These are phyloP conservation scores for Camponotus floridanus DNA, from an alignment of 1,140 invertebrate species.

Conservation along the genomic window DNA sequence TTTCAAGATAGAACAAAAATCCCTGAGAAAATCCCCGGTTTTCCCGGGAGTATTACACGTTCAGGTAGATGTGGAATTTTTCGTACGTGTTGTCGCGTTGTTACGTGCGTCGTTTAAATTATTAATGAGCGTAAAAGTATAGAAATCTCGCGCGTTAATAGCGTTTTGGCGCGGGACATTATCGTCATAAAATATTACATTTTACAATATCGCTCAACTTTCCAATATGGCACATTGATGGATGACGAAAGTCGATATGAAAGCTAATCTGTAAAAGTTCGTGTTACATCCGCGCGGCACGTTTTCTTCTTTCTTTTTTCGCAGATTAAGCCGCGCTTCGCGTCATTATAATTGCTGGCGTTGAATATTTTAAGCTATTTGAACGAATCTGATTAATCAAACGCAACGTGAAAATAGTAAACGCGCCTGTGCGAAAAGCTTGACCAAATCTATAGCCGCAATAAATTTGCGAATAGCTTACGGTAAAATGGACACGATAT, in stretches of 20 bases:
- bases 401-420: slow-evolving; percentile 24
- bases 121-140: not conserved
- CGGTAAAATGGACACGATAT: slow-evolving; percentile 49
- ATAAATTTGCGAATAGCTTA: slow-evolving; percentile 52
- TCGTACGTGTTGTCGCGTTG: not conserved
- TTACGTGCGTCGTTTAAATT: not conserved
- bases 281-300: not conserved
- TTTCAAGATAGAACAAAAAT: too few species aligned
- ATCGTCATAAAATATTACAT: slow-evolving; percentile 17
- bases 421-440: slow-evolving; percentile 39
- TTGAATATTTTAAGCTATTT: not conserved
- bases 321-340: not conserved
- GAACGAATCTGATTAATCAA: slow-evolving; percentile 55
- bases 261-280: not conserved
- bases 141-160: not conserved
- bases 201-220: slow-evolving; percentile 12
- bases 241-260: slow-evolving; percentile 19
- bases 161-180: not conserved
- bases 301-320: slow-evolving; percentile 5
- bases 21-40: too few species aligned
- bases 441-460: slow-evolving; percentile 45
- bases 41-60: too few species aligned
- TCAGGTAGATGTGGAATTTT: not conserved
- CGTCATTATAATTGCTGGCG: not conserved
- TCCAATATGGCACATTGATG: slow-evolving; percentile 28